Percentiles rank a stretch among this genome's conserved stretches.
Evolutionary conservation across 2,888 invertebrate species (phyloP).

Genomic region (Pyrrhosoma nymphula): DNA sequence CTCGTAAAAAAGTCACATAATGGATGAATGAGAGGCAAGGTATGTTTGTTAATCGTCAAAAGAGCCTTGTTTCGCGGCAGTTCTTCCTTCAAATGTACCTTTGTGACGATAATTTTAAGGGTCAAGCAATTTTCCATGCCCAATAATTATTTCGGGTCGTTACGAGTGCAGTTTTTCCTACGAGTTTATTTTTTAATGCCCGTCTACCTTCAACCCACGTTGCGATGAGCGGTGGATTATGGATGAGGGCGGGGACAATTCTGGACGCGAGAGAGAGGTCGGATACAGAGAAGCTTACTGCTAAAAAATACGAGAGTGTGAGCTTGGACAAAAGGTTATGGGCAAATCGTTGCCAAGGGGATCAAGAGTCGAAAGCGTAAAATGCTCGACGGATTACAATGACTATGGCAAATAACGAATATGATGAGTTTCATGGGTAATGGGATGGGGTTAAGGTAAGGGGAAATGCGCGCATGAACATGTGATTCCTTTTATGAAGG

Average conservation of each 20-base stretch:
- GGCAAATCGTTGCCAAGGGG: constrained; percentile 31
- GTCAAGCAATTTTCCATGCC: background rate
- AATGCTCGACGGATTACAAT: constrained; percentile 7
- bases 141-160: constrained; percentile 21
- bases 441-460: background rate
- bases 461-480: background rate
- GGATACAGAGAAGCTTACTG: background rate
- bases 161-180: constrained; percentile 13
- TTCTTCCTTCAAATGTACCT: background rate
- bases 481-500: background rate
- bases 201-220: background rate
- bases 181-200: background rate
- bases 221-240: constrained; percentile 15
- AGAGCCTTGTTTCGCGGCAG: background rate
- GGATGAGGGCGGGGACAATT: background rate
- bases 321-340: constrained; percentile 19
- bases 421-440: background rate
- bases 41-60: background rate
- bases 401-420: background rate
- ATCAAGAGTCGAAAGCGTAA: background rate
- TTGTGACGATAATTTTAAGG: background rate
- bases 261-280: background rate
- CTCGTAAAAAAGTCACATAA: background rate
- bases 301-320: background rate
- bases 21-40: background rate